Evolutionary conservation across 37 sponge, comb jelly and placozoan species (phyloP).

Genomic region (Theonella swinhoei): DNA sequence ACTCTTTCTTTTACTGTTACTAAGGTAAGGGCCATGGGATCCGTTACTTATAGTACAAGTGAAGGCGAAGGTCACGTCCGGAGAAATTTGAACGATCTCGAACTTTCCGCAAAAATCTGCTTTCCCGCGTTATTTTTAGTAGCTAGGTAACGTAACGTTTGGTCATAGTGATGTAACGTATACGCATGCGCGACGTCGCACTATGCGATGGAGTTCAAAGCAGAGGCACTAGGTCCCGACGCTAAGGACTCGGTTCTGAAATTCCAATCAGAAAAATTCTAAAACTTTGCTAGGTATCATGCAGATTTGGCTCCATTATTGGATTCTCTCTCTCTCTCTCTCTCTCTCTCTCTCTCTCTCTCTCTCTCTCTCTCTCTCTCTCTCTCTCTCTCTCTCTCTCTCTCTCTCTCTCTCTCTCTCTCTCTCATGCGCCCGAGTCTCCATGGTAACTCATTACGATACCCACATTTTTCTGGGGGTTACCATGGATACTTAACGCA

Average conservation of each 20-base stretch:
- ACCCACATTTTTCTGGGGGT: too few relatives aligned
- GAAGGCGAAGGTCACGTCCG: not conserved
- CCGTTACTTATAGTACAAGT: too few relatives aligned
- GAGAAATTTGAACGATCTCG: not conserved
- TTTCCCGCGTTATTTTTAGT: too few relatives aligned
- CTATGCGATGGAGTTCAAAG: not conserved
- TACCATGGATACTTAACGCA: too few relatives aligned
- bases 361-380: slow-evolving; percentile 4
- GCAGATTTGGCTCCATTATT: too few relatives aligned
- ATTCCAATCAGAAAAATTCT: too few relatives aligned
- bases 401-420: not conserved
- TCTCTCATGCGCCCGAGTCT: too few relatives aligned
- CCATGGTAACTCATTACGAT: too few relatives aligned
- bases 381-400: slow-evolving; percentile 31
- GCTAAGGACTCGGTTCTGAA: too few relatives aligned
- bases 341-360: not conserved
- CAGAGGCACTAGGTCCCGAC: slow-evolving; percentile 57
- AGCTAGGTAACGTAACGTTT: not conserved
- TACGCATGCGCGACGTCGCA: not conserved
- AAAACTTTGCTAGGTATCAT: too few relatives aligned
- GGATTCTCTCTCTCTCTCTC: not conserved
- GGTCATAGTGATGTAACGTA: not conserved
- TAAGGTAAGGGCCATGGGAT: not conserved
- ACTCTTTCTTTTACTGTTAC: not conserved
- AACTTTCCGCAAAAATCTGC: not conserved